These are phyloP conservation scores for Ectobius pallidus DNA, from an alignment of 2,888 invertebrate genomes.

Conservation along the genomic window DNA sequence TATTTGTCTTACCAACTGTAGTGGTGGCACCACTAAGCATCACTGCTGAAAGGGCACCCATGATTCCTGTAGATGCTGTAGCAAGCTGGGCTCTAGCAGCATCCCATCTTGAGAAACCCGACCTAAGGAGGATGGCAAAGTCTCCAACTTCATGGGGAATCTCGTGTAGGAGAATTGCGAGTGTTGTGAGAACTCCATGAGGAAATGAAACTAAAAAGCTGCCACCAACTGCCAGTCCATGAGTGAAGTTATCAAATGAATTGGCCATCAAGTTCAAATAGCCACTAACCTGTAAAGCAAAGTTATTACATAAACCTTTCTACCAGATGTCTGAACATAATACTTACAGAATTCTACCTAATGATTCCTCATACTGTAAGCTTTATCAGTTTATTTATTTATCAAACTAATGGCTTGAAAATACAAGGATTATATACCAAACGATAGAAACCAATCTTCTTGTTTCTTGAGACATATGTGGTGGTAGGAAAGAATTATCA, in stretches of 20 bases:
- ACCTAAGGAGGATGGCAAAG: constrained; percentile 91
- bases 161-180: constrained; percentile 94
- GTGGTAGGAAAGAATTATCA: no score
- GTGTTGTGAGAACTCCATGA: constrained; percentile 89
- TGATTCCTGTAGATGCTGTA: constrained; percentile 87
- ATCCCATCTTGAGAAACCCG: constrained; percentile 92
- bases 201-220: constrained; percentile 92
- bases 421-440: no score
- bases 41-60: constrained; percentile 88
- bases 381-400: no score
- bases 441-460: no score
- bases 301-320: background rate
- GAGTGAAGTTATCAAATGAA: constrained; percentile 97
- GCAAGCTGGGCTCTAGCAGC: constrained; percentile 93
- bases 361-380: no score
- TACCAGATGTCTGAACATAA: no score
- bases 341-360: no score
- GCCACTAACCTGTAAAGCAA: constrained; percentile 58
- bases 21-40: constrained; percentile 80
- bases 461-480: no score
- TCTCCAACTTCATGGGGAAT: constrained; percentile 99
- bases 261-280: constrained; percentile 96
- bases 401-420: no score
- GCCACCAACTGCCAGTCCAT: constrained; percentile 96
- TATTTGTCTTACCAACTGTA: constrained; percentile 77